These are phyloP conservation scores for Philotrypesis tridentata DNA, from an alignment of 1,140 invertebrate genomes.

Conservation along the genomic window DNA sequence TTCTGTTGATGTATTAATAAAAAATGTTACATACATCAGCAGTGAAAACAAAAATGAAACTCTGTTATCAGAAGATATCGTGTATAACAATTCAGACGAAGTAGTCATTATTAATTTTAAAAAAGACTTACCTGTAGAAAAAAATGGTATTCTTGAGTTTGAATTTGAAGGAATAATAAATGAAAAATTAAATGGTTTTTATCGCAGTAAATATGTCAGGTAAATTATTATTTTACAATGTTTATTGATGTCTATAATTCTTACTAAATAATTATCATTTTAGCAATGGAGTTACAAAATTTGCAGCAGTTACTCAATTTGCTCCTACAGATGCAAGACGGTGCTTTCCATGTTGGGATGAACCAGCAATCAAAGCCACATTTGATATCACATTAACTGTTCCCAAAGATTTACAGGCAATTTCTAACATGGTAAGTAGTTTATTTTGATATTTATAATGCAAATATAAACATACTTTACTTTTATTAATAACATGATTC, in stretches of 20 bases:
- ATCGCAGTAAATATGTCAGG: constrained; percentile 89
- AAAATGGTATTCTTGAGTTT: constrained; percentile 79
- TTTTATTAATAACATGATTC: neutral
- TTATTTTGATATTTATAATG: neutral
- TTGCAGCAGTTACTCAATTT: constrained; percentile 95
- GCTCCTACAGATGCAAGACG: constrained; percentile 93
- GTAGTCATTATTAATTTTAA: constrained; percentile 82
- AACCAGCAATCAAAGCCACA: constrained; percentile 95
- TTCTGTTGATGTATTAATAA: constrained; percentile 84
- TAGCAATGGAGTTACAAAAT: constrained; percentile 84
- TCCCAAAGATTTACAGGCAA: constrained; percentile 83
- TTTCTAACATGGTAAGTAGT: constrained; percentile 92
- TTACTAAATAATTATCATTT: constrained; percentile 52
- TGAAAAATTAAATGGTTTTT: constrained; percentile 96
- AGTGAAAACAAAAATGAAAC: constrained; percentile 33
- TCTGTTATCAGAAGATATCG: constrained; percentile 72
- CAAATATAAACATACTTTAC: neutral
- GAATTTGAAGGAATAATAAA: constrained; percentile 87
- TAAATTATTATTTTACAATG: constrained; percentile 52
- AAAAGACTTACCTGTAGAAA: constrained; percentile 76
- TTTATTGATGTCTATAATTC: neutral
- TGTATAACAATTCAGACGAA: constrained; percentile 79
- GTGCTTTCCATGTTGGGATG: constrained; percentile 98
- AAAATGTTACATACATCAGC: constrained; percentile 75
- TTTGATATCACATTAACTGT: constrained; percentile 93